Conservation (phyloP, 2,797 vertebrate genomes). For the Eurystomus glaucurus region DNA sequence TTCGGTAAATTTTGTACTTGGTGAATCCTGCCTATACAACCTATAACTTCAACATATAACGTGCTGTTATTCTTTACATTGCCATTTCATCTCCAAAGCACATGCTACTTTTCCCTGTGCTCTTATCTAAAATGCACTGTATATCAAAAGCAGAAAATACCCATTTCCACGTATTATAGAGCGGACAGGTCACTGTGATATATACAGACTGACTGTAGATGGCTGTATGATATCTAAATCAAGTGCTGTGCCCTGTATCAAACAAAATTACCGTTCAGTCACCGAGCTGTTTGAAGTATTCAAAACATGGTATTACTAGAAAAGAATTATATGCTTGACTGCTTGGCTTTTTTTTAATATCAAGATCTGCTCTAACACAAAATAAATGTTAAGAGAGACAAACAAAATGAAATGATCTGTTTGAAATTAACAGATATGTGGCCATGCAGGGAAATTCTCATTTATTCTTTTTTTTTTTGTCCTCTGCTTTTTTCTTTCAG, state of each 20-base stretch:
- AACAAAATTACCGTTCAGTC: neutral
- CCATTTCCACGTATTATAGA: neutral
- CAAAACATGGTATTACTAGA: neutral
- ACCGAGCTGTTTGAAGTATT: neutral
- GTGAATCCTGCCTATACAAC: neutral
- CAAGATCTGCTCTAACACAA: neutral
- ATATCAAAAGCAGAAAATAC: neutral
- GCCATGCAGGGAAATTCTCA: neutral
- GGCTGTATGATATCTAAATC: slow-evolving; percentile 49
- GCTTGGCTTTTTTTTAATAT: neutral
- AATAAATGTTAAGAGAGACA: neutral
- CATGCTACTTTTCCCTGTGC: rapidly evolving
- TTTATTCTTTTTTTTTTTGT: neutral
- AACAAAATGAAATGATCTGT: neutral
- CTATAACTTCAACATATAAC: neutral
- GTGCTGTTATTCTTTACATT: neutral
- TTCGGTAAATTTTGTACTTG: neutral
- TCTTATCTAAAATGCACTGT: neutral
- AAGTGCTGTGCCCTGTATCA: neutral
- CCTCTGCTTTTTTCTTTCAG: neutral
- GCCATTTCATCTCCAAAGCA: neutral
- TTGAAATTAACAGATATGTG: neutral
- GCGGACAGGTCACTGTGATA: slow-evolving; percentile 50
- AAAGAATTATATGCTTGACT: neutral
- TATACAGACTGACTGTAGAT: slow-evolving; percentile 5